Evolutionary conservation across 1,140 invertebrate species (phyloP).

Genomic region (Pectinophora gossypiella): DNA sequence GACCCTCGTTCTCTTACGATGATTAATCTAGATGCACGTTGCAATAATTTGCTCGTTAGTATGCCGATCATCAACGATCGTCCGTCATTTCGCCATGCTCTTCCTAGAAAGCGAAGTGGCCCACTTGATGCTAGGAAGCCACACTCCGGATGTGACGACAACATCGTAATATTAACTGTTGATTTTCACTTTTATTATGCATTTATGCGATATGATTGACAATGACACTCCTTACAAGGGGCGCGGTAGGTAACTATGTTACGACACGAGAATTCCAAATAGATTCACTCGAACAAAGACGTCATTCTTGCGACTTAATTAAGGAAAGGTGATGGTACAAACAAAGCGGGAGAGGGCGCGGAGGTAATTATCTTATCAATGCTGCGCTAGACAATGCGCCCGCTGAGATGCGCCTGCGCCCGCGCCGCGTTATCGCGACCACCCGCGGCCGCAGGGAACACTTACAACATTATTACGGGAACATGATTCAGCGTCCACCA

Average conservation of each 20-base stretch:
- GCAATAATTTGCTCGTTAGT: slow-evolving; percentile 43
- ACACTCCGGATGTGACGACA: slow-evolving; percentile 40
- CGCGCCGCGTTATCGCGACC: slow-evolving; percentile 30
- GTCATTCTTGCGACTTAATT: slow-evolving; percentile 9
- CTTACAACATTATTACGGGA: slow-evolving; percentile 34
- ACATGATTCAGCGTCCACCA: slow-evolving; percentile 26
- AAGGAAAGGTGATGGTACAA: slow-evolving; percentile 15
- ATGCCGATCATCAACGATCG: slow-evolving; percentile 42
- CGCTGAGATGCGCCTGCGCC: slow-evolving; percentile 33
- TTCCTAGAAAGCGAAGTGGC: slow-evolving; percentile 67
- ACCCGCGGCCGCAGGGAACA: slow-evolving; percentile 23
- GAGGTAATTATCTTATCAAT: slow-evolving; percentile 43
- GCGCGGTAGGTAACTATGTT: not conserved
- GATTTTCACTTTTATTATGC: slow-evolving; percentile 64
- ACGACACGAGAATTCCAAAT: not conserved
- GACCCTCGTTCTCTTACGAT: slow-evolving; percentile 13
- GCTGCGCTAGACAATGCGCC: slow-evolving; percentile 30
- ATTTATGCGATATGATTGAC: slow-evolving; percentile 21
- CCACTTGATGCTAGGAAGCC: slow-evolving; percentile 44
- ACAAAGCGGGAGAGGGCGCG: slow-evolving; percentile 19
- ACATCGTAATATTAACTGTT: slow-evolving; percentile 43
- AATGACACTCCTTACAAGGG: slow-evolving; percentile 7
- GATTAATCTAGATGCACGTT: slow-evolving; percentile 39
- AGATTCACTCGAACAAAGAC: not conserved
- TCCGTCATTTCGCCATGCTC: slow-evolving; percentile 53